Evolutionary conservation across 2,888 invertebrate species (phyloP).

Genomic region (Malthinus seriepunctatus): DNA sequence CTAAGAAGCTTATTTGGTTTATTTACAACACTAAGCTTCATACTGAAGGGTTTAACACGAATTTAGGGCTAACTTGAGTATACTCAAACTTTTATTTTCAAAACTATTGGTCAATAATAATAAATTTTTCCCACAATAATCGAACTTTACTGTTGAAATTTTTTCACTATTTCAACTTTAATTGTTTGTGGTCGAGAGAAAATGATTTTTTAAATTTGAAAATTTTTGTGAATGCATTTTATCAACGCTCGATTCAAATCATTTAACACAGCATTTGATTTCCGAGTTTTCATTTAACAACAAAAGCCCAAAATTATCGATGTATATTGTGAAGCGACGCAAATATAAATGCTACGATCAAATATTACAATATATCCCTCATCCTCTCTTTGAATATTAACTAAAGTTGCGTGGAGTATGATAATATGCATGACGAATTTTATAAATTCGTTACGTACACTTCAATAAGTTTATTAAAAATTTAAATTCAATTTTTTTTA

Average conservation of each 20-base stretch:
- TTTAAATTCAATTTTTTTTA: background rate
- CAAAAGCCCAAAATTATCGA: constrained; percentile 15
- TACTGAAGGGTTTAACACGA: too few species aligned
- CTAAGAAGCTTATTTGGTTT: too few species aligned
- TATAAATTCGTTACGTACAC: constrained; percentile 13
- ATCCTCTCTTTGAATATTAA: constrained; percentile 12
- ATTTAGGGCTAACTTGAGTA: background rate
- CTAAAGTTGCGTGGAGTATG: constrained; percentile 10
- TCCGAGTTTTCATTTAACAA: constrained; percentile 7
- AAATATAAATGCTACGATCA: constrained; percentile 13
- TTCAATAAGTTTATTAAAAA: constrained; percentile 3
- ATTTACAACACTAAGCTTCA: too few species aligned
- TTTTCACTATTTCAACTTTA: background rate
- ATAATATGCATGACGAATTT: constrained; percentile 15
- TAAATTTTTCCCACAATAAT: background rate
- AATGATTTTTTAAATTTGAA: background rate
- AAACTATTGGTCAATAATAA: background rate
- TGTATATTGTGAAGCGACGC: constrained; percentile 14
- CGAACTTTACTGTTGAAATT: background rate
- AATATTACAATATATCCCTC: constrained; percentile 16
- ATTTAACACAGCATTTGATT: constrained; percentile 6
- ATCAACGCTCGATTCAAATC: constrained; percentile 5
- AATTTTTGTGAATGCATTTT: background rate
- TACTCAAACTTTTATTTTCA: background rate
- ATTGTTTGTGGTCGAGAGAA: background rate